Evolutionary conservation across 2,797 vertebrate genomes (phyloP).

Genomic region (Florisuga fusca): DNA sequence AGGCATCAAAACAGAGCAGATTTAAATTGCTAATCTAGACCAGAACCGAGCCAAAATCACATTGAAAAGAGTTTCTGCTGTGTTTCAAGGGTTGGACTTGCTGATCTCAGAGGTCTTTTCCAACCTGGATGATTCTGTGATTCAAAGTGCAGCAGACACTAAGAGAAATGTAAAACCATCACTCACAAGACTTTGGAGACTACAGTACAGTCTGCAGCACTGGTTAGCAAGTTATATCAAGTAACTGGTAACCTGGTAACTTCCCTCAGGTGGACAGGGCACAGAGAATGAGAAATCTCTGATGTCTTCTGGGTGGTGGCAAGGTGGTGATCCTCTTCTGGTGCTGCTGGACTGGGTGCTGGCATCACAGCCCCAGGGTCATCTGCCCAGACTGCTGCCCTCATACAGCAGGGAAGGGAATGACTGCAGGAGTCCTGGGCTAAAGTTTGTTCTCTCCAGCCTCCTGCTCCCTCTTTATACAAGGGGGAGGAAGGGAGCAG

Average conservation of each 20-base stretch:
- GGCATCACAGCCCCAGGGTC: neutral
- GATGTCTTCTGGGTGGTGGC: neutral
- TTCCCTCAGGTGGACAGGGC: neutral
- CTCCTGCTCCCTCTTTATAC: neutral
- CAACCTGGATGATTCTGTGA: too few species aligned
- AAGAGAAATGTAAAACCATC: neutral
- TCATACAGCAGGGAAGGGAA: neutral
- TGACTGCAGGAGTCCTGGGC: rapidly evolving
- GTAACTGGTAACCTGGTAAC: neutral
- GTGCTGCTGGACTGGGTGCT: neutral
- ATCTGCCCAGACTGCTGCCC: rapidly evolving
- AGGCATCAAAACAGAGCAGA: neutral
- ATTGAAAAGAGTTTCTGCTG: neutral
- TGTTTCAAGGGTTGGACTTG: neutral
- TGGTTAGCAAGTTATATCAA: neutral
- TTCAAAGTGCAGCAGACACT: neutral
- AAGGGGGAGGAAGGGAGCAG: neutral
- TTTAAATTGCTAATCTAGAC: neutral
- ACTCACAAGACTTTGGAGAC: neutral
- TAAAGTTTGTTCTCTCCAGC: neutral
- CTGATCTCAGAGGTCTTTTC: too few species aligned
- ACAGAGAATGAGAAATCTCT: neutral
- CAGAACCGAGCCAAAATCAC: neutral
- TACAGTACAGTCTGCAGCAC: neutral
- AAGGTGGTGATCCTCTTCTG: neutral